Conservation (phyloP, 2,888 invertebrate genomes). For the Drosophila dives region DNA sequence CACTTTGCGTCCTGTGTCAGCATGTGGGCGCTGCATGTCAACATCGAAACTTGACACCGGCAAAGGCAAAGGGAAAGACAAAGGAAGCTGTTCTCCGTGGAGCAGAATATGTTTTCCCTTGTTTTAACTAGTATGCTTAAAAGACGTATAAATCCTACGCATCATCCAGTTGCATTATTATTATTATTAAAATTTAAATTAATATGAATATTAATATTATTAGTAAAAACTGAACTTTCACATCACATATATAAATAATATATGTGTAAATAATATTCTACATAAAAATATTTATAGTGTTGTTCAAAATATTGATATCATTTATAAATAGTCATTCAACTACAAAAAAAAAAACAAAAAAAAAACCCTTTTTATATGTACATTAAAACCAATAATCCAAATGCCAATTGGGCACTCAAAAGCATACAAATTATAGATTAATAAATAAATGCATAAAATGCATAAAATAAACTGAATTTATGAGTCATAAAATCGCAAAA, state of each 20-base stretch:
- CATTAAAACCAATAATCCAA: not conserved
- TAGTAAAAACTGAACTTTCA: no score
- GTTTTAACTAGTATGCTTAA: not conserved
- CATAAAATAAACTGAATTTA: conserved; percentile 15
- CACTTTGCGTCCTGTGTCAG: conserved; percentile 17
- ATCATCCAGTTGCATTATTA: not conserved
- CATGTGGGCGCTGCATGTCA: conserved; percentile 30
- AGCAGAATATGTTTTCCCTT: not conserved
- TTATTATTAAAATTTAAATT: not conserved
- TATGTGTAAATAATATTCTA: not conserved
- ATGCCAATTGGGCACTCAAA: not conserved
- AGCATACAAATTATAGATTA: not conserved
- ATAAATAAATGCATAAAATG: not conserved
- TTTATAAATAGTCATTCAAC: not conserved
- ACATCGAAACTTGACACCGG: conserved; percentile 18
- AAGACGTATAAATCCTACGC: not conserved
- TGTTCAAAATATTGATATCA: not conserved
- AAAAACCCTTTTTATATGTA: not conserved
- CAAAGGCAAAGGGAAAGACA: not conserved
- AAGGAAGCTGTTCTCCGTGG: not conserved
- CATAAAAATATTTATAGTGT: not conserved
- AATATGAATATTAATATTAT: not conserved
- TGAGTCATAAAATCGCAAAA: conserved; percentile 40
- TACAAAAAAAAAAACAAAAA: not conserved
- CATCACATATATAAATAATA: not conserved